Evolutionary conservation across 1,140 invertebrate species (phyloP), one percentile per base, ranked within the genome.

Genomic region (Drosophila pandora): DNA sequence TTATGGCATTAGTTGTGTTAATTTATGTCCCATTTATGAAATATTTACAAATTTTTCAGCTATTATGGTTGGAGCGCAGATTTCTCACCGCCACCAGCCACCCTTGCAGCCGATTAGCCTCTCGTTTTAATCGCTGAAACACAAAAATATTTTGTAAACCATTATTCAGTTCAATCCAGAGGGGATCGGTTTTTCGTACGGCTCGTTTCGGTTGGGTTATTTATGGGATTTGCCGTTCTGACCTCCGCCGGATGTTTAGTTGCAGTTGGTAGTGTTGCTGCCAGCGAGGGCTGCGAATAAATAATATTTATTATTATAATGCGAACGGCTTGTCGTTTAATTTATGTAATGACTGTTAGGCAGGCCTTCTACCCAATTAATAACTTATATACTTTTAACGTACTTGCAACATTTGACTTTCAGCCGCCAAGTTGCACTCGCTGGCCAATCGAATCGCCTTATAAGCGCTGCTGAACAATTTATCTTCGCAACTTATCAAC

Each of bases 21-120:
- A 85, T 85, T 85, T 85, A 85, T 85, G 81, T 82, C 64, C 78
- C 81, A 85, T 85, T 87, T 85, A 75, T 85, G 75, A 85, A 85
- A 85, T 85, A 85, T 85, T 87, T 85, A 82, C 81, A 85, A 81
- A 85, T 87, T 85, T 78, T 78, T 87, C 76, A 82, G 63, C 74
- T 72, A 83, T 83, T 83, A 83, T 79, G 76, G 43, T 60, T 58
- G 47, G 8, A 32, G 48, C 48, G 48, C 76, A 55, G 61, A 76
- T 59, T 73, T 64, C 47, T 12, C 56, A 53, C 61, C 37, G 3
- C 28, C 25, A 10, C 2, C 13, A 41, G 4, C 1, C 8, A 9
- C 25, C 2, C 34, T 10, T n/a, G 3, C 3, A 4, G 2, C 32
- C 30, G 8, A 34, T 25, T 53, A 30, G 49, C 39, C 60, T 68